Evolutionary conservation across 2,888 invertebrate genomes (phyloP).

Genomic region (Aporophyla lueneburgensis): DNA sequence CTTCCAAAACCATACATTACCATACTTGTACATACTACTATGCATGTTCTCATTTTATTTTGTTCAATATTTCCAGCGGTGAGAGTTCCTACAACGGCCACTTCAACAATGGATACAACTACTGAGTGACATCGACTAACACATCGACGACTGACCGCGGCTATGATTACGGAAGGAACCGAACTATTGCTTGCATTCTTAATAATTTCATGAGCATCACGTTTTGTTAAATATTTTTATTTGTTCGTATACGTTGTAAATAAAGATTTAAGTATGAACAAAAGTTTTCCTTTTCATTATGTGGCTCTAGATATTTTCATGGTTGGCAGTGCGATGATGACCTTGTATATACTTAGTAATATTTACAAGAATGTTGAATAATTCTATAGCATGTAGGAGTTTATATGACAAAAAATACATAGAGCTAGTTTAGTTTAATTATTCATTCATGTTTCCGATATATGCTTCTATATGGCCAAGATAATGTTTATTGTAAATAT

Average conservation of each 20-base stretch:
- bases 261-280: constrained; percentile 59
- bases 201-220: constrained; percentile 45
- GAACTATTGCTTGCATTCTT: neutral
- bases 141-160: constrained; percentile 13
- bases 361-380: neutral
- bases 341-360: neutral
- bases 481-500: constrained; percentile 5
- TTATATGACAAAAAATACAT: constrained; percentile 12
- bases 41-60: constrained; percentile 8
- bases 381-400: neutral
- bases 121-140: constrained; percentile 55
- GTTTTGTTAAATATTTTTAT: constrained; percentile 59
- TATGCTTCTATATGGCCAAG: neutral
- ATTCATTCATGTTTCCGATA: constrained; percentile 7
- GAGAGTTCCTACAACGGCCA: constrained; percentile 75
- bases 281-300: neutral
- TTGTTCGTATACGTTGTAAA: constrained; percentile 63
- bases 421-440: constrained; percentile 6
- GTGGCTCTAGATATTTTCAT: neutral
- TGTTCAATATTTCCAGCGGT: constrained; percentile 68
- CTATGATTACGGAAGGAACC: neutral
- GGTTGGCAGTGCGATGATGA: too few species aligned
- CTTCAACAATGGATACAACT: constrained; percentile 75
- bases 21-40: neutral
- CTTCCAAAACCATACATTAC: neutral